Evolutionary conservation across 2,113 vertebrate genomes (phyloP), one percentile per base, ranked within the genome.

Genomic region (Spilogale gracilis): DNA sequence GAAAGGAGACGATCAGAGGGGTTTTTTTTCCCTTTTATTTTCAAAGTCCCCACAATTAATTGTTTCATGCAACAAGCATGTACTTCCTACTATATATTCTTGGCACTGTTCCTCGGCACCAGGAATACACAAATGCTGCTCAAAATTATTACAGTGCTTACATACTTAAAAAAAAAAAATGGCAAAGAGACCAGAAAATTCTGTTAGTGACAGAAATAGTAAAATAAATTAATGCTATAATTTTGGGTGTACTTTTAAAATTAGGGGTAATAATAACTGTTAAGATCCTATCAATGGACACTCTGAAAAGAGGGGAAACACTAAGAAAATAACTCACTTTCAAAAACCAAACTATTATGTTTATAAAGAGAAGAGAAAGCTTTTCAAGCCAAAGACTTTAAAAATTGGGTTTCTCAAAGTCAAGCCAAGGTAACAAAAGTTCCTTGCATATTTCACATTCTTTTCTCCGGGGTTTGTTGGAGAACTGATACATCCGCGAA

Each of bases 371-470:
- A 74, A 94, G 45, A 88, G 78, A 95, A 84, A 74, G 45, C 20
- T 90, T 89, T 78, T 43, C 67, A 81, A 93, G 43, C 27, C 67
- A 81, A 85, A 20, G 9, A 38, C 56, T 95, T 91, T n/a, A 93
- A 96, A 96, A 97, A 91, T 91, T 82, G 5, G 58, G 90, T 80
- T 95, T 97, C 93, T 52, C 67, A 80, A 97, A 80, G 50, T 63
- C 81, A 83, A 88, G 54, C 60, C 16, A 90, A 76, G 23, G 25
- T 63, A 85, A 82, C 8, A 50, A 63, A 96, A 45, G 54, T 84
- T 84, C 58, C 25, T 90, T 81, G 56, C 32, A 83, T 43, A 18
- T 43, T 61, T 27, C 27, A 78, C 45, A 92, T 65, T 95, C 58
- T 92, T 95, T 84, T 58, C 61, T 61, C n/a, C 65, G 48, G 91